Conservation (phyloP, 2,113 vertebrate species). For the Cephalopterus ornatus region DNA sequence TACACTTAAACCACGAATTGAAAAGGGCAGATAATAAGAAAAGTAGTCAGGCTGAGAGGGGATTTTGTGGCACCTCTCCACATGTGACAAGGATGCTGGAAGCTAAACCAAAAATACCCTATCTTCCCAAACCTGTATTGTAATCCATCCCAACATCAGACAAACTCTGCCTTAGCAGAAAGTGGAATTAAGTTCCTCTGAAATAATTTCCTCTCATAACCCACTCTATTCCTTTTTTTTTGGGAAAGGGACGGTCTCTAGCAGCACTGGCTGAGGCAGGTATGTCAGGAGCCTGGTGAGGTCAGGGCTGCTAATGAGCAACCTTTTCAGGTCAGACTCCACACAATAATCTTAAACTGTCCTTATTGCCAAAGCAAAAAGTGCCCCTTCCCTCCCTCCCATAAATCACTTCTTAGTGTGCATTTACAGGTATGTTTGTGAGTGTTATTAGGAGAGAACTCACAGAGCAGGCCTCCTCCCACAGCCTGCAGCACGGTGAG, state of each 20-base stretch:
- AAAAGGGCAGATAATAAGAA: background rate
- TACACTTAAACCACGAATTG: background rate
- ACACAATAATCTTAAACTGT: background rate
- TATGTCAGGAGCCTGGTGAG: background rate
- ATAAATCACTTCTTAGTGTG: background rate
- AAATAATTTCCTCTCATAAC: background rate
- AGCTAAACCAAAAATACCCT: background rate
- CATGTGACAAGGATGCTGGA: background rate
- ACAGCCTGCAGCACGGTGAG: conserved; percentile 94
- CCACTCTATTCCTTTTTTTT: background rate
- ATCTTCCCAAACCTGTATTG: background rate
- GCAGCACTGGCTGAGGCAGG: background rate
- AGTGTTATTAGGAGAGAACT: conserved; percentile 50
- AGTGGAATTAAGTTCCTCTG: background rate
- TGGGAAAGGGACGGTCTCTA: background rate
- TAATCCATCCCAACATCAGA: background rate
- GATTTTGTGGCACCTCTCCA: background rate
- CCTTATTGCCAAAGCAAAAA: background rate
- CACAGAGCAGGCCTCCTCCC: conserved; percentile 94
- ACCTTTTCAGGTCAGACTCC: background rate
- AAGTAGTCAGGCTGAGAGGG: background rate
- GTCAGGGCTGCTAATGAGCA: background rate
- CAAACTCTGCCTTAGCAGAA: background rate
- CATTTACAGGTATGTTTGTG: background rate
- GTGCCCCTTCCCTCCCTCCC: background rate